Evolutionary conservation across 2,113 vertebrate species (phyloP).

Genomic region (Litocranius walleri): DNA sequence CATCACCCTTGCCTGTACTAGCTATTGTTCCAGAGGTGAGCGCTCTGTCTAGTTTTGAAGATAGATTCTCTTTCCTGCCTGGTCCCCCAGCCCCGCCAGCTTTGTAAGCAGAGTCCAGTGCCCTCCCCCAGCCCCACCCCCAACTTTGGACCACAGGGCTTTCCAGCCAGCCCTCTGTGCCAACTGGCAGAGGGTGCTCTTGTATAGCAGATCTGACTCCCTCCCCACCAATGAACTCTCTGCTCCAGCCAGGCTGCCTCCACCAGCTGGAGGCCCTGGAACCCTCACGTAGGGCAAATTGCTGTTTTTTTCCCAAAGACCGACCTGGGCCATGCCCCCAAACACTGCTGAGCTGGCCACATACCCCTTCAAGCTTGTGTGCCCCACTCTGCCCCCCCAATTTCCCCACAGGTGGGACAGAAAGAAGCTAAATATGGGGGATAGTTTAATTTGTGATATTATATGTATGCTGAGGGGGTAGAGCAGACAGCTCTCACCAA

Average conservation of each 20-base stretch:
- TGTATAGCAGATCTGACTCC: constrained; percentile 79
- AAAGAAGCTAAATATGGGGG: constrained; percentile 46
- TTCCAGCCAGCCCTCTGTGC: constrained; percentile 77
- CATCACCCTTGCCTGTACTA: background rate
- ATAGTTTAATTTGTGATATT: background rate
- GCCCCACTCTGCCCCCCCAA: background rate
- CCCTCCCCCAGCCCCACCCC: constrained; percentile 52
- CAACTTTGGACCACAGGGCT: constrained; percentile 48
- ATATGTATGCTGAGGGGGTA: background rate
- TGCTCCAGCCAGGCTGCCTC: constrained; percentile 44
- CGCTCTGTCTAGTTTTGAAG: constrained; percentile 24
- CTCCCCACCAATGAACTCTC: constrained; percentile 58
- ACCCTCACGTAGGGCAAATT: constrained; percentile 22
- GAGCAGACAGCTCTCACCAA: background rate
- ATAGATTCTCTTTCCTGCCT: constrained; percentile 76
- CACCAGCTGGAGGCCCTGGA: background rate
- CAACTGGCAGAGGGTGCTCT: constrained; percentile 86
- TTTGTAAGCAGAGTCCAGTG: constrained; percentile 70
- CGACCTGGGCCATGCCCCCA: background rate
- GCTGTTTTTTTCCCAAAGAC: background rate
- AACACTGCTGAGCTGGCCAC: background rate
- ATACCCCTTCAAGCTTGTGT: background rate
- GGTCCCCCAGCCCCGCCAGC: constrained; percentile 65
- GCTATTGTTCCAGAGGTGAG: constrained; percentile 57
- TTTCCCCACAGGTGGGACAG: background rate